phyloP scores from a whole-genome alignment of 2,797 vertebrate species.

The Catamblyrhynchus diadema region DNA sequence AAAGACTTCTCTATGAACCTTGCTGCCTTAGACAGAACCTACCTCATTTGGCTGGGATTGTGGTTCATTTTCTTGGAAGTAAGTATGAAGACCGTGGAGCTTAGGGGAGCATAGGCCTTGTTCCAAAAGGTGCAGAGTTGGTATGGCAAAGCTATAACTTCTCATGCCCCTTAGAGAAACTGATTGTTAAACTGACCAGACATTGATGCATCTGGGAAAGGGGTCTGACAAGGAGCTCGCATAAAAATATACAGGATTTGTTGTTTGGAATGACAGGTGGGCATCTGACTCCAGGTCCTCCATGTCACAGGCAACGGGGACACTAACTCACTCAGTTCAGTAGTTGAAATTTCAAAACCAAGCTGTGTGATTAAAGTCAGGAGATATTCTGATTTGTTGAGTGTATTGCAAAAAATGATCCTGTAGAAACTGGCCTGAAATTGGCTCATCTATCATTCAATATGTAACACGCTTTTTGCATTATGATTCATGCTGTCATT shows the following conservation, averaged over 20 bases:
- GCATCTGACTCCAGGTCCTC: neutral
- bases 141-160: neutral
- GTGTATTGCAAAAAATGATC: neutral
- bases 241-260: neutral
- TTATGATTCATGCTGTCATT: conserved; percentile 29
- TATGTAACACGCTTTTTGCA: conserved; percentile 12
- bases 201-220: neutral
- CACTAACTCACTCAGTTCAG: neutral
- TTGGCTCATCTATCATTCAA: neutral
- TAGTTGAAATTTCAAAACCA: neutral
- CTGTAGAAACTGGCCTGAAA: conserved; percentile 20
- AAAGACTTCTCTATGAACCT: neutral
- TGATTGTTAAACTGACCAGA: neutral
- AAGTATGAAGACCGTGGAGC: neutral
- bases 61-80: neutral
- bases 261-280: neutral
- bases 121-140: neutral
- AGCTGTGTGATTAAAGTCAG: neutral
- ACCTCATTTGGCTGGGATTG: neutral
- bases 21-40: neutral
- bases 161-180: neutral
- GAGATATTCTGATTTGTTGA: neutral
- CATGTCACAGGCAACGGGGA: neutral
- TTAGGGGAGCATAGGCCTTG: neutral
- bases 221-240: neutral